Conservation (phyloP, 2,888 invertebrate species). For the Opisthograptis luteolata region DNA sequence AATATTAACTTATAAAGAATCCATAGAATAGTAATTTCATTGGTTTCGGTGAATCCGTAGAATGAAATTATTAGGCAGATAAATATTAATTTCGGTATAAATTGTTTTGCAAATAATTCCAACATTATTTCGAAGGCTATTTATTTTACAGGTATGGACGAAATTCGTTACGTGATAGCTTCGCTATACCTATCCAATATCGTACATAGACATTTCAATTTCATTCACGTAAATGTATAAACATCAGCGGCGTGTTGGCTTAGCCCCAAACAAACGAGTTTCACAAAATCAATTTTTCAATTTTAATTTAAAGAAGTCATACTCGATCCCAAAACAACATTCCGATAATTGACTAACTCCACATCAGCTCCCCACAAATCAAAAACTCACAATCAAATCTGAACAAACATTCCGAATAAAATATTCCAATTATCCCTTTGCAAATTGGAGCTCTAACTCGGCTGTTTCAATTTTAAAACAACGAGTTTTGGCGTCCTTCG, state of each 20-base stretch:
- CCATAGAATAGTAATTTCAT: too few species aligned
- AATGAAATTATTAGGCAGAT: too few species aligned
- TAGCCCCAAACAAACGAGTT: slow-evolving; percentile 6
- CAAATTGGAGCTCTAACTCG: slow-evolving; percentile 27
- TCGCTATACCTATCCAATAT: too few species aligned
- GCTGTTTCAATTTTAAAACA: slow-evolving; percentile 29
- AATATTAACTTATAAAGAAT: too few species aligned
- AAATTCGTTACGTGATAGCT: too few species aligned
- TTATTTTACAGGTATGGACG: too few species aligned
- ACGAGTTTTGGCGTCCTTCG: slow-evolving; percentile 5
- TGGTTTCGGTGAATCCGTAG: too few species aligned
- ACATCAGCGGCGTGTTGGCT: slow-evolving; percentile 1
- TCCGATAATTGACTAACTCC: slow-evolving; percentile 31
- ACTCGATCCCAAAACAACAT: slow-evolving; percentile 23
- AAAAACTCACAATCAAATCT: slow-evolving; percentile 34
- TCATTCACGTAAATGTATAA: background rate
- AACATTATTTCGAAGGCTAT: too few species aligned
- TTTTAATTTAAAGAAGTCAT: slow-evolving; percentile 22
- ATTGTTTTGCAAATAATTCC: too few species aligned
- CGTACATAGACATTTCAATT: background rate
- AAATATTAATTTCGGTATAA: too few species aligned
- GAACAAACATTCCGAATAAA: slow-evolving; percentile 32
- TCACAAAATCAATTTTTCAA: slow-evolving; percentile 11
- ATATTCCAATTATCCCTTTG: slow-evolving; percentile 34
- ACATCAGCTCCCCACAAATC: slow-evolving; percentile 33